Evolutionary conservation across 1,140 invertebrate genomes (phyloP).

Genomic region (Archegozetes longisetosus): DNA sequence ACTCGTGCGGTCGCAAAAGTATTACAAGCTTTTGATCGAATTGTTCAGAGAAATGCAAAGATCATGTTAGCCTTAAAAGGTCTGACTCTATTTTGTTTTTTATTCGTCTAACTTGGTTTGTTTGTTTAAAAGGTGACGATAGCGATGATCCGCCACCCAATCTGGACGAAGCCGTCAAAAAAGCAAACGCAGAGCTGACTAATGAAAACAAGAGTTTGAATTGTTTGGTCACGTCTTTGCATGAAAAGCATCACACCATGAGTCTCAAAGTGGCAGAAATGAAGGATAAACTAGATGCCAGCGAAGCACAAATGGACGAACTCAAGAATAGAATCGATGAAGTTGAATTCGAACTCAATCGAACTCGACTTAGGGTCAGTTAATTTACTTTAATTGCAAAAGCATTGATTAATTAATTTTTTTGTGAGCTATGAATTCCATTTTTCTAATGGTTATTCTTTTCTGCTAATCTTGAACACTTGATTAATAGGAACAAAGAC

Average conservation of each 20-base stretch:
- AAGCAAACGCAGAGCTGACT: slow-evolving; percentile 69
- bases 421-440: neutral
- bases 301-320: slow-evolving; percentile 86
- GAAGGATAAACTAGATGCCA: slow-evolving; percentile 72
- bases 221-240: slow-evolving; percentile 75
- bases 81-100: slow-evolving; percentile 35
- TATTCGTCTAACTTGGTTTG: slow-evolving; percentile 4
- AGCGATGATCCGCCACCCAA: slow-evolving; percentile 30
- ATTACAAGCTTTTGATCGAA: slow-evolving; percentile 73
- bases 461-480: neutral
- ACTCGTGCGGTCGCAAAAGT: slow-evolving; percentile 80
- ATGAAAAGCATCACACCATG: slow-evolving; percentile 82
- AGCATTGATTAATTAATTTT: no score
- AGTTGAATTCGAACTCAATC: slow-evolving; percentile 79
- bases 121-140: neutral
- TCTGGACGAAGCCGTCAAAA: slow-evolving; percentile 61
- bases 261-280: slow-evolving; percentile 75
- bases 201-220: slow-evolving; percentile 78
- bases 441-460: neutral
- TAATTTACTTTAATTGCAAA: no score
- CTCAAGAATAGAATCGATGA: slow-evolving; percentile 90
- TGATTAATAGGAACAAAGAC: slow-evolving; percentile 11
- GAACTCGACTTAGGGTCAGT: slow-evolving; percentile 44
- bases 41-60: slow-evolving; percentile 83
- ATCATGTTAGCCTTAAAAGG: slow-evolving; percentile 72